phyloP scores from a whole-genome alignment of 2,888 invertebrate genomes.

The Drosophila mayaguana region DNA sequence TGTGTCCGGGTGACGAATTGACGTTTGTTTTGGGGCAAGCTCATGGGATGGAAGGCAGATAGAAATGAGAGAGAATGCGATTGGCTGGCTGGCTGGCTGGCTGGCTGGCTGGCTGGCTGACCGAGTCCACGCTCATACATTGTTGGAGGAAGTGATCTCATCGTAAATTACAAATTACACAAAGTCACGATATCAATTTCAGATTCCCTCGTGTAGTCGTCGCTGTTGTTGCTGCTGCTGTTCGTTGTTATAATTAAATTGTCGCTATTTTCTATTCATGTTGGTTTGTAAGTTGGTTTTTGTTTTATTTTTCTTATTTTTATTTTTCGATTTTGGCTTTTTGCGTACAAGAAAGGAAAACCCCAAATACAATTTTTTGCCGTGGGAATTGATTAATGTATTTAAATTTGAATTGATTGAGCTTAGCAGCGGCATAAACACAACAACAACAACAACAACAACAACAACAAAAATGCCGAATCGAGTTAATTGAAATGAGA shows the following conservation, averaged over 20 bases:
- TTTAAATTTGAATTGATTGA: constrained; percentile 65
- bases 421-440: constrained; percentile 6
- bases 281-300: constrained; percentile 8
- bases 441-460: too few species aligned
- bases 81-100: too few species aligned
- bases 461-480: constrained; percentile 21
- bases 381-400: constrained; percentile 78
- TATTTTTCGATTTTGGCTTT: neutral
- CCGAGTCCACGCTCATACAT: constrained; percentile 55
- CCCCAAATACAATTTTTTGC: constrained; percentile 28
- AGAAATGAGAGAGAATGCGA: too few species aligned
- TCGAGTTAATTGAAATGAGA: constrained; percentile 61
- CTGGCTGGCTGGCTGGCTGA: constrained; percentile 13
- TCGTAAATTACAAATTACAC: constrained; percentile 83
- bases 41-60: constrained; percentile 47
- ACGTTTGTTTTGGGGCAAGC: constrained; percentile 62
- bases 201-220: constrained; percentile 65
- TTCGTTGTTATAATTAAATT: constrained; percentile 81
- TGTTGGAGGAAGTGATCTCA: constrained; percentile 81
- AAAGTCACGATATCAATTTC: constrained; percentile 82
- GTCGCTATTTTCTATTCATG: constrained; percentile 54
- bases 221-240: constrained; percentile 57
- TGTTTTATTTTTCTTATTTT: constrained; percentile 1
- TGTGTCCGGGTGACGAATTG: constrained; percentile 64
- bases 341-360: constrained; percentile 20